phyloP scores from a whole-genome alignment of 2,888 invertebrate species.

The Frankliniella intonsa region DNA sequence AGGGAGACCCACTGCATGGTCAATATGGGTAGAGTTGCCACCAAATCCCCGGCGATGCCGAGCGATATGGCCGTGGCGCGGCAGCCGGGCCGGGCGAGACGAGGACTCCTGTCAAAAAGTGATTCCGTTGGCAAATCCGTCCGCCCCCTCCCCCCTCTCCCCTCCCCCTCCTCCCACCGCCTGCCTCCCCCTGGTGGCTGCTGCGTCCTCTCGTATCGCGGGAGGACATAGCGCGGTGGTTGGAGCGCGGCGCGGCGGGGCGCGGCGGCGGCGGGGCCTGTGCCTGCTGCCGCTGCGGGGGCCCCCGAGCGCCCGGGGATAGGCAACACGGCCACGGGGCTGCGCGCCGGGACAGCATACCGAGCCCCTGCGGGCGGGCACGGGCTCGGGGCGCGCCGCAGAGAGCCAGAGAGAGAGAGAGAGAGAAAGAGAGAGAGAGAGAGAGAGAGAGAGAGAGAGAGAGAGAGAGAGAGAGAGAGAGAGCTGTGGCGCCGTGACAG shows the following conservation, averaged over 20 bases:
- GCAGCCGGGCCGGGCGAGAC: not conserved
- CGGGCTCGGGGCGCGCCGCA: not conserved
- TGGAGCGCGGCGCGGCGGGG: not conserved
- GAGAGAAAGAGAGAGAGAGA: too few relatives aligned
- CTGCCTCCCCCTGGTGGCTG: too few relatives aligned
- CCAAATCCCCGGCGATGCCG: not conserved
- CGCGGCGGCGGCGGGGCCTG: not conserved
- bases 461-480: too few relatives aligned
- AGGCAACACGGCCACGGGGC: not conserved
- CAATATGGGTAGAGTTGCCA: conserved; percentile 1
- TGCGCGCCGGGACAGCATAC: not conserved
- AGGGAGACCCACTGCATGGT: not conserved
- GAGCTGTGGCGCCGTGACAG: too few relatives aligned
- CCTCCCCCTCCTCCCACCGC: too few relatives aligned
- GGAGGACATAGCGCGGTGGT: too few relatives aligned
- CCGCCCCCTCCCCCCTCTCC: too few relatives aligned
- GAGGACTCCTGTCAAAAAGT: not conserved
- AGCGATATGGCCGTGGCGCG: not conserved
- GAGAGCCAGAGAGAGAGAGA: too few relatives aligned
- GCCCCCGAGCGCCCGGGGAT: not conserved
- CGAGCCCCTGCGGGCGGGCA: not conserved
- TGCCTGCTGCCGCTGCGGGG: not conserved
- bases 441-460: too few relatives aligned
- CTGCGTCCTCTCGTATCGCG: too few relatives aligned
- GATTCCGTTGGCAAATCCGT: not conserved